Base-by-base conservation (phyloP, 2,797 vertebrate genomes). In the Liparis tanakae region DNA sequence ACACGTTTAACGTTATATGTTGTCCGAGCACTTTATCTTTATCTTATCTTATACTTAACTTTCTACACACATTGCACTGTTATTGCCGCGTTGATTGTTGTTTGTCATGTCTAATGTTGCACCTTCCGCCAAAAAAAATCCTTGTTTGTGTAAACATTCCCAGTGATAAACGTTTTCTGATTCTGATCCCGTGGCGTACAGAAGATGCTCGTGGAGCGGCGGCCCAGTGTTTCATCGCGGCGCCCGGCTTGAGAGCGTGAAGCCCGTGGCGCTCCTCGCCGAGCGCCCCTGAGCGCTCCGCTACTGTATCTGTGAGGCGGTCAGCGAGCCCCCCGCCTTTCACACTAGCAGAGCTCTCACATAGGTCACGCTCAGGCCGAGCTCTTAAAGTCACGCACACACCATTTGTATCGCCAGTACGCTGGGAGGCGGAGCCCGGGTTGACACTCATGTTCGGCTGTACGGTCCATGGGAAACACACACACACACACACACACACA, bases 251-350 rank as follows among this genome's bases (percentile, higher is more conserved):
- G 56, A 80, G 51, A 64, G 20, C 39, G 3, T 56, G 50, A 58
- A 0, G 54, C 82, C 68, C 1, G 6, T 17, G 37, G 79, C 63
- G 17, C 66, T 30, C 65, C 74, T 70, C 64, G 22, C 65, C 67
- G 44, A 25, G 44, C 50, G 69, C 67, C 82, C 51, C 72, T 62
- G 48, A 39, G 77, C 78, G 84, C 75, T 90, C 66, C 85, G 79
- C 79, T 76, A 83, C 87, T 86, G 81, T 82, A 76, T 64, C 78
- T 72, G 77, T 41, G 78, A 84, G 79, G 72, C 71, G 76, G 76
- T 82, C 82, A 84, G 63, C 4, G 15, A 79, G 14, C 54, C 50
- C 72, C 83, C 64, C 69, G 36, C 36, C 33, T 41, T 62, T 67
- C 41, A 80, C 50, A 72, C 22, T 44, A 67, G 61, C 50, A 80